Base-by-base conservation (phyloP, 2,888 invertebrate genomes). In the Exocentrus adspersus region DNA sequence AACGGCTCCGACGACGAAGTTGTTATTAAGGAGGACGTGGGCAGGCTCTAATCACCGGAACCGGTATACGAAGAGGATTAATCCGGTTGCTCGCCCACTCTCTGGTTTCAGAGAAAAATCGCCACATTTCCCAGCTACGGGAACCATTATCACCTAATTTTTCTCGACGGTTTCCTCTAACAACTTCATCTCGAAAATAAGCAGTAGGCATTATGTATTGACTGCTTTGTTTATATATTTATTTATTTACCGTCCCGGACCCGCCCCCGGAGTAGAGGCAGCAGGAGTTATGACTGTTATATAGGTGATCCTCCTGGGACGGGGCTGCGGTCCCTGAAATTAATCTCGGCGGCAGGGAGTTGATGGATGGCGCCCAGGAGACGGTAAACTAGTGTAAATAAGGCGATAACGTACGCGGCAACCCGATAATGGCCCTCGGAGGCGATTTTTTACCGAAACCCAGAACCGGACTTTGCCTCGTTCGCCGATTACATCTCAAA, bases 261-360 rank as follows among this genome's bases (percentile, higher is more conserved):
- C 9, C 14, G 42, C 14, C 5, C 16, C 9, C 42, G 10, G 42
- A 32, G 7, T 7, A 3, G 17, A 14, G 16, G 24, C 50, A 50
- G 2, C 30, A 19, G 30, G 50, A 28, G 30, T 50, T 50, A 30
- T 50, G 28, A 30, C 50, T 19, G 16, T 50, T 50, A 50, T 50
- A 50, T 28, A 16, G 30, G 50, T 50, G 17, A 32, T n/a, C 32
- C 2, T 10, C 42, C n/a, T n/a, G 1, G 10, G 42, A 6, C 7
- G 5, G 1, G 2, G 9, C n/a, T 6, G 16, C 19, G 6, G 7
- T 12, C 20, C 20, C 20, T 17, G 6, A 43, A 17, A 43, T 17
- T 43, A 43, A 43, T 43, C 43, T 43, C 17, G 43, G 2, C 20
- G 19, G 20, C 17, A 10, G 16, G 7, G 20, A 10, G 20, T 6